These are phyloP conservation scores for Rhinichthys osculus DNA, from an alignment of 2,797 vertebrate genomes.

Conservation along the genomic window DNA sequence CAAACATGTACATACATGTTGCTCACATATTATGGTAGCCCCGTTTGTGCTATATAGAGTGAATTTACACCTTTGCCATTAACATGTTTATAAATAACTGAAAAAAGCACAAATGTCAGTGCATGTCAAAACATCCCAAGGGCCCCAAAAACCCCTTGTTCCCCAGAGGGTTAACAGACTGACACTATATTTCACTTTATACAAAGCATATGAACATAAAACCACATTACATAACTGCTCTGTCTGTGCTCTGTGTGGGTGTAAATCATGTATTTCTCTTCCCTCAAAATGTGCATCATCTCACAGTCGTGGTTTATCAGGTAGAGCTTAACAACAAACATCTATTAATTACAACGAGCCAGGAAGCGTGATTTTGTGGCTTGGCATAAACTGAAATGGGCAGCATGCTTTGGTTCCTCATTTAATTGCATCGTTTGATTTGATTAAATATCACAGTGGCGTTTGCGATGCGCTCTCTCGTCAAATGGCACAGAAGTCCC, in stretches of 20 bases:
- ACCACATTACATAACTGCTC: background rate
- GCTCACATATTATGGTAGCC: too few relatives aligned
- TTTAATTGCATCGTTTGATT: constrained; percentile 47
- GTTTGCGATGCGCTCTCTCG: constrained; percentile 10
- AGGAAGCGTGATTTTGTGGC: constrained; percentile 38
- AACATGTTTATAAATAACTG: too few relatives aligned
- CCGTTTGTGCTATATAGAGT: too few relatives aligned
- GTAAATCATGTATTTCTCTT: background rate
- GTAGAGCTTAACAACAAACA: constrained; percentile 57
- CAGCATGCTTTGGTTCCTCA: constrained; percentile 49
- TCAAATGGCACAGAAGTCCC: constrained; percentile 23
- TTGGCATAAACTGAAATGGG: constrained; percentile 38
- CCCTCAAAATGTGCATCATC: constrained; percentile 30
- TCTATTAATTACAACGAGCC: constrained; percentile 56
- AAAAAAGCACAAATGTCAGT: too few relatives aligned
- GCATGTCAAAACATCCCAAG: too few relatives aligned
- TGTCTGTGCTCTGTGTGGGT: background rate
- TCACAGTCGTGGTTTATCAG: constrained; percentile 57
- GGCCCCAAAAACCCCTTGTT: too few relatives aligned
- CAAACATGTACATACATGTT: too few relatives aligned
- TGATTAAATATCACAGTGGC: constrained; percentile 52
- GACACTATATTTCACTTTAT: background rate
- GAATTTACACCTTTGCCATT: too few relatives aligned
- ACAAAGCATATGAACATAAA: background rate
- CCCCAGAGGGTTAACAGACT: background rate